Evolutionary conservation across 35 echinoderm and acorn worm species (phyloP), one percentile per base, ranked within the genome.

Genomic region (Lytechinus pictus): DNA sequence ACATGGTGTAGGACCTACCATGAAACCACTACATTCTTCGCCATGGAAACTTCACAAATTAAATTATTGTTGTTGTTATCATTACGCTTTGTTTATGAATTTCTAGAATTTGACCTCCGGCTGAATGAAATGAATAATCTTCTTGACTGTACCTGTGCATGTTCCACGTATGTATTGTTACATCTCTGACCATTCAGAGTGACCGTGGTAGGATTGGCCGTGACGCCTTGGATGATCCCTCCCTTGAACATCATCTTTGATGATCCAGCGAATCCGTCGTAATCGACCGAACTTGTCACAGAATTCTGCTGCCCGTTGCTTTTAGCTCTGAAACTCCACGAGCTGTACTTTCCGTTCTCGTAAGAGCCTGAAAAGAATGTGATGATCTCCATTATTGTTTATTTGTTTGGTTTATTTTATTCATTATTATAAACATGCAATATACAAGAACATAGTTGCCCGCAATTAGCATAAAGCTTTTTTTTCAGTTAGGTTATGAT

Each of bases 251-350:
- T n/a, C 92, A 93, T 93, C 9, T 54, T 55, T 4, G 92, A 93
- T 27, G 92, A 93, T 24, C 55, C 92, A 27, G 92, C 5, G n/a
- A 93, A 93, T 24, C 92, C 92, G 28, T 93, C 92, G 24, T 93
- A 54, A 4, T 55, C 54, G 11, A 93, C 24, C 1, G 92, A n/a
- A 53, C 54, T 57, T 6, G 52, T 10, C 55, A 93, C 92, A 16
- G 52, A 53, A 57, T 93, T 93, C 44, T 54, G 52, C 13, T 9
- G 10, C 5, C 57, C 57, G 10, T 10, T 60, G 19, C 14, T 79
- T 24, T 79, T 2, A 57, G 92, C 92, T 44, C 5, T 55, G 52
- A 93, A 93, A 27, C 10, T 55, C 27, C 28, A 93, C 21, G 21
- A 54, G 54, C 12, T 93, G 92, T 93, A 93, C 9, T 21, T 54